Base-by-base conservation (phyloP, 2,113 vertebrate species). In the Spheniscus mendiculus region DNA sequence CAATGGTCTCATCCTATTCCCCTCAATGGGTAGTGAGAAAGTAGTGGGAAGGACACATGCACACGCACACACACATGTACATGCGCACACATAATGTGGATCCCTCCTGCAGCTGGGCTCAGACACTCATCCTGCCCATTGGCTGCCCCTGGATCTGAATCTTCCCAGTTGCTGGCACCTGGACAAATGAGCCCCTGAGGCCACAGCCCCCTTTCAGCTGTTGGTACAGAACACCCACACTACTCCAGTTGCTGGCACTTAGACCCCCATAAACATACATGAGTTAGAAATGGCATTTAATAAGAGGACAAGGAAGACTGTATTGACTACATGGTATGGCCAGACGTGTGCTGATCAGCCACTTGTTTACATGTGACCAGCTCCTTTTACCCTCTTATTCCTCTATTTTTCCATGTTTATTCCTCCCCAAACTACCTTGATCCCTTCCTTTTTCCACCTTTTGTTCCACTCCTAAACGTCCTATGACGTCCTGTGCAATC, bases 11-110 rank as follows among this genome's bases (percentile, higher is more conserved):
- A 50, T 30, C 27, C 27, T 50, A 10, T n/a, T 77, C 7, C 27
- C 16, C 21, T 69, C 47, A 62, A 27, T 23, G 14, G 20, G 27
- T 52, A 42, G 42, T 42, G 42, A 42, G 42, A 42, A 42, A 42
- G 17, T 6, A 36, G 11, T 22, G 45, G 21, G 67, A 61, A 81
- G 69, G 45, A 47, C 13, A 21, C 21, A 26, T 18, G 9, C 44
- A 34, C 38, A 14, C 0, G 0, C 2, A 0, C 2, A 5, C 2
- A 5, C 2, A 2, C 34, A 38, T 36, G 8, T 49, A n/a, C 21
- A 5, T 5, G 18, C 0, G 2, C n/a, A 30, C 1, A 1, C 15
- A 5, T 16, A 32, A 11, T 3, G 26, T 27, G 21, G 25, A 12
- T 55, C 26, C 10, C 34, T 87, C 47, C 53, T 0, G 1, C 38